Evolutionary conservation across 92 coral and sea anemone species (phyloP), one percentile per base, ranked within the genome.

Genomic region (Diadumene lineata): DNA sequence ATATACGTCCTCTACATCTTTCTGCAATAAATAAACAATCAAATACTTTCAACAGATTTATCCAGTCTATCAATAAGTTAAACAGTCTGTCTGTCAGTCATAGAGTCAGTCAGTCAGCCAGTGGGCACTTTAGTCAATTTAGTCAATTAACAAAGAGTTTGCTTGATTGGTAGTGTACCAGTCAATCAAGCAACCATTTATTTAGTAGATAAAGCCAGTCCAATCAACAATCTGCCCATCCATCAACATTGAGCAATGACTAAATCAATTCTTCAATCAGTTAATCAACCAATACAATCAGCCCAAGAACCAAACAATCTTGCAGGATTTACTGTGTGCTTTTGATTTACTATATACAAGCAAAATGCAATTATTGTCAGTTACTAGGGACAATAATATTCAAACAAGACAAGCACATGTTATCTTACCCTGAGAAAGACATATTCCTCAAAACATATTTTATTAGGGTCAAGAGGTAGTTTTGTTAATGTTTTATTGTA

Each of bases 1-100:
- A 64, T 78, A 96, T 53, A 66, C 51, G 43, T 66, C 76, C 22
- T 80, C 34, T 28, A 85, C 85, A 34, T 85, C 67, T 9, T 73
- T 76, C 89, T 85, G 56, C 4, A 69, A 68, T 30, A 66, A 43
- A 28, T 34, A 34, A 38, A 4, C 13, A 38, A 13, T 4, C 6
- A 6, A 38, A 15, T 53, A 53, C 24, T 53, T 53, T n/a, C n/a
- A n/a, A n/a, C n/a, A n/a, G n/a, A n/a, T n/a, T n/a, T n/a, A n/a
- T n/a, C n/a, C 60, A 53, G 24, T 21, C 60, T 9, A 53, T 53
- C 60, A 53, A 13, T 38, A 6, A 6, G 13, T 38, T 13, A 38
- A 13, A 4, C 48, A 38, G 13, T 38, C 48, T 4, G 13, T 38
- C 13, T 13, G 13, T 38, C 48, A 38, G 6, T 38, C n/a, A n/a